Conservation (phyloP, 2,797 vertebrate species). For the Urophycis tenuis region DNA sequence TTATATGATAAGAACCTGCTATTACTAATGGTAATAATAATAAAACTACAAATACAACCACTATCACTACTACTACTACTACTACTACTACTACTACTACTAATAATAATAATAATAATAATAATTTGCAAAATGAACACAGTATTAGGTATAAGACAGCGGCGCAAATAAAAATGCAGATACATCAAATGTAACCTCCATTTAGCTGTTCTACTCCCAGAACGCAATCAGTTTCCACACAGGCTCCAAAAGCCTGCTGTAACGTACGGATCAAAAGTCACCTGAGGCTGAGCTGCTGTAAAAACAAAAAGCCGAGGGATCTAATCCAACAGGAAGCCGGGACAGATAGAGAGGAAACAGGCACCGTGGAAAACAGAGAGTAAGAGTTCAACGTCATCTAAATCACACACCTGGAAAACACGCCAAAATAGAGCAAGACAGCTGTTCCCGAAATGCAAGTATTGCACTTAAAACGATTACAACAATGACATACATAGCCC, state of each 20-base stretch:
- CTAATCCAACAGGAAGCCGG: conserved; percentile 10
- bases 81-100: background rate
- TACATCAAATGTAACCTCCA: background rate
- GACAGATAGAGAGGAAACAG: conserved; percentile 52
- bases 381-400: conserved; percentile 42
- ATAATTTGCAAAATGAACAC: background rate
- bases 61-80: background rate
- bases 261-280: background rate
- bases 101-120: background rate
- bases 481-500: background rate
- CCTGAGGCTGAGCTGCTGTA: background rate
- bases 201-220: background rate
- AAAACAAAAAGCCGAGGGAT: background rate
- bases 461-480: background rate
- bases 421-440: background rate
- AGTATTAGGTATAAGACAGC: too few species aligned
- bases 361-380: conserved; percentile 47
- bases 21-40: background rate
- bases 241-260: background rate
- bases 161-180: background rate
- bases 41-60: background rate
- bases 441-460: background rate
- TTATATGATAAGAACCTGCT: background rate
- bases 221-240: background rate
- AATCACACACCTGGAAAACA: conserved; percentile 23